phyloP scores from a whole-genome alignment of 2,113 vertebrate genomes.

The Elaphurus davidianus region DNA sequence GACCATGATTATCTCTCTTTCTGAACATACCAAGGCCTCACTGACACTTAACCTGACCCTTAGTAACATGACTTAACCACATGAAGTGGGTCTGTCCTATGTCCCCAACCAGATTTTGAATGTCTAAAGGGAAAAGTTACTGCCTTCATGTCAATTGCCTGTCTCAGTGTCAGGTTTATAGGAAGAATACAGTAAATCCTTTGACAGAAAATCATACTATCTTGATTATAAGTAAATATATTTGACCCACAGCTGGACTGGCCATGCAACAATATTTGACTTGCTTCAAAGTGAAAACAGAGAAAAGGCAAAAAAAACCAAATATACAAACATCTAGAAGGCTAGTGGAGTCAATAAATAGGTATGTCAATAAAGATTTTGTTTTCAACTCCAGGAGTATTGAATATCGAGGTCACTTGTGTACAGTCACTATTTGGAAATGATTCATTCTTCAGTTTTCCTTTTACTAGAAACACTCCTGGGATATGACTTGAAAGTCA shows the following conservation, averaged over 20 bases:
- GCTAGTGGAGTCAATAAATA: neutral
- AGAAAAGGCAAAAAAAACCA: neutral
- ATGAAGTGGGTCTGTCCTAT: neutral
- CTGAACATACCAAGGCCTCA: neutral
- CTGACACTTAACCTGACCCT: neutral
- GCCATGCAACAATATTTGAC: neutral
- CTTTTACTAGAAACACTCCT: neutral
- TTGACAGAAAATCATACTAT: neutral
- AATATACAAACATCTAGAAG: neutral
- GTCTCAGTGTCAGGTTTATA: neutral
- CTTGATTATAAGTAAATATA: constrained; percentile 2
- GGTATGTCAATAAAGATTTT: neutral
- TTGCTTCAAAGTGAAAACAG: neutral
- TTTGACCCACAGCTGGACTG: neutral
- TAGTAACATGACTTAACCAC: neutral
- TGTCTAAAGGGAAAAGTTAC: neutral
- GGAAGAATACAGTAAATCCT: neutral
- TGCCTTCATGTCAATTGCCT: neutral
- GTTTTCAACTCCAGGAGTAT: neutral
- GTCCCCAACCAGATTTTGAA: neutral
- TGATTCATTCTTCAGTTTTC: constrained; percentile 35
- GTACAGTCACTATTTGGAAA: constrained; percentile 17
- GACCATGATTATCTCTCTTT: neutral
- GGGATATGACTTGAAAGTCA: constrained; percentile 33
- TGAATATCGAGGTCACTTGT: neutral